Evolutionary conservation across 2,888 invertebrate species (phyloP), one percentile per base, ranked within the genome.

Genomic region (Drosophila cognata): DNA sequence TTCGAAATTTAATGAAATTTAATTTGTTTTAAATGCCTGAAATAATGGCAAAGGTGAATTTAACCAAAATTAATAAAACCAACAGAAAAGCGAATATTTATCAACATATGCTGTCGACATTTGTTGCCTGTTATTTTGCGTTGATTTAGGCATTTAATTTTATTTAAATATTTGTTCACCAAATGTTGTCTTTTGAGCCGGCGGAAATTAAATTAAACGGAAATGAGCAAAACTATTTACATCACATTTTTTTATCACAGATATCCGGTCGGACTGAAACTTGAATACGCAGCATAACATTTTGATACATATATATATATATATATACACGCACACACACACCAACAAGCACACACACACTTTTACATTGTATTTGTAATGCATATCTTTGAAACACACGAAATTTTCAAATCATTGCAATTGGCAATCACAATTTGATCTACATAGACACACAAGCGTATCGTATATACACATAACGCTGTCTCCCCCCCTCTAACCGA

Each of bases 141-240:
- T 60, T 64, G 60, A 41, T 68, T 69, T 65, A 38, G 70, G 64
- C 65, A 58, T 60, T 58, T 31, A 3, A 25, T 46, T 50, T 16
- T 31, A 46, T 25, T 16, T 25, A 25, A 1, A 46, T 16, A 25
- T 25, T 46, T 21, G 2, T 4, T 25, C 21, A 50, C 29, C 56
- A 53, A 50, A 81, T 28, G 16, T 57, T 62, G 31, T 35, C 25
- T 68, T 82, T 83, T 77, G 77, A 64, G 62, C 77, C 77, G 66
- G 77, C 81, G 81, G 81, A 83, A 81, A 83, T 81, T 72, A 66
- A 79, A 77, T 77, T 57, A 13, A 63, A 80, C 74, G 64, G 53
- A 80, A 74, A 74, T 67, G 61, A 62, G 68, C 64, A 69, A 67
- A 65, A 59, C 48, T 55, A 56, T 64, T 77, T 77, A 53, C 71